Evolutionary conservation across 2,113 vertebrate genomes (phyloP).

Genomic region (Corythornis vintsioides): DNA sequence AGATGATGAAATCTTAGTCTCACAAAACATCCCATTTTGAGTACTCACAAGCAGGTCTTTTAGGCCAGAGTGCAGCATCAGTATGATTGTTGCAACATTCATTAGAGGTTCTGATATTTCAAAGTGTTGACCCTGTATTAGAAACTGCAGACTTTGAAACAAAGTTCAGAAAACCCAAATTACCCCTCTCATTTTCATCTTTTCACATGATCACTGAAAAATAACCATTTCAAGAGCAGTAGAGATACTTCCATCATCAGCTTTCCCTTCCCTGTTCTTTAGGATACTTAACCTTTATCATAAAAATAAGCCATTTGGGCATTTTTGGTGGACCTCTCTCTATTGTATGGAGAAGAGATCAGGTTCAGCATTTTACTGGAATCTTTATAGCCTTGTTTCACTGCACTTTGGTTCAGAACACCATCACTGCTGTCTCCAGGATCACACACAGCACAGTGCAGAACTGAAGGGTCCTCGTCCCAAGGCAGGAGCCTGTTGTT

Average conservation of each 20-base stretch:
- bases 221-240: background rate
- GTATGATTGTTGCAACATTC: background rate
- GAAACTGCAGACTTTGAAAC: background rate
- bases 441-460: accelerated
- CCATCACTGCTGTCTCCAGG: background rate
- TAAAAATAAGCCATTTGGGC: background rate
- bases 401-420: background rate
- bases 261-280: accelerated
- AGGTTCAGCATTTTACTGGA: background rate
- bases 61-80: background rate
- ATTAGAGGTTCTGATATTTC: background rate
- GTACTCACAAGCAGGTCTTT: background rate
- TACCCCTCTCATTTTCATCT: background rate
- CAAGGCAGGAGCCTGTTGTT: accelerated
- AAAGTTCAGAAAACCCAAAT: background rate
- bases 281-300: background rate
- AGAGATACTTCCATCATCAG: background rate
- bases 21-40: background rate
- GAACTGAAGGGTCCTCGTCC: background rate
- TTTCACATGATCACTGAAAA: background rate
- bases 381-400: background rate
- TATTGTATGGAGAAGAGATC: background rate
- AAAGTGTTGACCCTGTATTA: background rate
- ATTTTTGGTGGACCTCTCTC: background rate
- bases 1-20: background rate